Evolutionary conservation across 2,888 invertebrate species (phyloP).

Genomic region (Prionchulus punctatus): DNA sequence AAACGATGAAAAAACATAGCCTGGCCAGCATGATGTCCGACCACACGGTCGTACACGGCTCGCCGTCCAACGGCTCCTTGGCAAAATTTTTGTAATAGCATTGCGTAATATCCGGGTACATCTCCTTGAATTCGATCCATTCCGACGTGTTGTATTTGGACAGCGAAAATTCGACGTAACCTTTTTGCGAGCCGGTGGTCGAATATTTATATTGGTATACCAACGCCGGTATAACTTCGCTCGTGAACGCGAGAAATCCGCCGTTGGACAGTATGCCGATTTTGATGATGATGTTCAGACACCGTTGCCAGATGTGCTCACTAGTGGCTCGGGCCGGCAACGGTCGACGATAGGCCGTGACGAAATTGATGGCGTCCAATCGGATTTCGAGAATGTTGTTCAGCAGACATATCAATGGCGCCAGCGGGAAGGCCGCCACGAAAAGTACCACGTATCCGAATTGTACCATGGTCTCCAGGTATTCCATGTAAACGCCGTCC

Average conservation of each 20-base stretch:
- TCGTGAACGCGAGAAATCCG: constrained; percentile 87
- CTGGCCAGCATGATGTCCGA: constrained; percentile 77
- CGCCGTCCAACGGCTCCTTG: neutral
- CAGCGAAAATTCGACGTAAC: constrained; percentile 4
- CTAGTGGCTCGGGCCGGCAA: constrained; percentile 27
- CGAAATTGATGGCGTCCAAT: constrained; percentile 73
- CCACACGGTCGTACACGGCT: constrained; percentile 46
- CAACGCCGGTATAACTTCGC: constrained; percentile 81
- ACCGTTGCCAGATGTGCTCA: constrained; percentile 45
- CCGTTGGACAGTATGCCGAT: constrained; percentile 82
- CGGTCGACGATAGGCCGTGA: constrained; percentile 65
- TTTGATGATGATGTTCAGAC: constrained; percentile 74
- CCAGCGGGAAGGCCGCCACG: constrained; percentile 46
- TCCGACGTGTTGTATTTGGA: neutral
- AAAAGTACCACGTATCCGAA: constrained; percentile 93
- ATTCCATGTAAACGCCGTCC: neutral
- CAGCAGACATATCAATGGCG: constrained; percentile 62
- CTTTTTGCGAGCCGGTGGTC: constrained; percentile 2
- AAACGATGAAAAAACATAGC: constrained; percentile 71
- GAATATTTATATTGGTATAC: constrained; percentile 45
- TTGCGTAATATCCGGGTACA: neutral
- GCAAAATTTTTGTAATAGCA: constrained; percentile 9
- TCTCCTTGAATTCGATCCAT: neutral
- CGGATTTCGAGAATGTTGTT: constrained; percentile 94
- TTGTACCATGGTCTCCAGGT: constrained; percentile 62